These are phyloP conservation scores for Drosophila siamana DNA, from an alignment of 2,888 invertebrate genomes.

Conservation along the genomic window DNA sequence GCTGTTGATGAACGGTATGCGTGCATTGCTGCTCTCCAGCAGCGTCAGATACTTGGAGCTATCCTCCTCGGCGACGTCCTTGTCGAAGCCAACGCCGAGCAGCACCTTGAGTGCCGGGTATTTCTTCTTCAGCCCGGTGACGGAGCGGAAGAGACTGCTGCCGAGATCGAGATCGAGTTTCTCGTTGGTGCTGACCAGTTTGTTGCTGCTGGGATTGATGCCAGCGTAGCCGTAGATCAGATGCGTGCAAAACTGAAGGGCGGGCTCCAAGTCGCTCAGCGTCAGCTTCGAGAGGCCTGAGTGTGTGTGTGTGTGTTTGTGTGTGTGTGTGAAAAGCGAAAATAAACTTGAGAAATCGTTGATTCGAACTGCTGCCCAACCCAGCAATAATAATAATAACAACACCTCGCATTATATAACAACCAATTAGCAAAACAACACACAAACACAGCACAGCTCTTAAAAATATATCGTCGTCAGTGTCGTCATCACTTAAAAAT, in stretches of 20 bases:
- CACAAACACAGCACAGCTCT: background rate
- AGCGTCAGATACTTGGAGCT: conserved; percentile 89
- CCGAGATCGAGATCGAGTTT: conserved; percentile 90
- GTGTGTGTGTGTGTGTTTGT: too few relatives aligned
- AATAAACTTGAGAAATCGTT: conserved; percentile 1
- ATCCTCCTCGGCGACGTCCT: conserved; percentile 88
- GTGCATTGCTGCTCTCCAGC: conserved; percentile 90
- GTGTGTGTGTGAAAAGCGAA: too few relatives aligned
- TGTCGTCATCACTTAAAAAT: conserved; percentile 29
- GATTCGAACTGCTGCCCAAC: background rate
- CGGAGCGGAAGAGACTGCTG: conserved; percentile 90
- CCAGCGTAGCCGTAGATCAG: conserved; percentile 92
- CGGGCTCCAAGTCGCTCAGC: conserved; percentile 90
- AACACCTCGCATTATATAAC: background rate
- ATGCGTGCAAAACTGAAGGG: conserved; percentile 92
- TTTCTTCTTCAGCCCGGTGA: conserved; percentile 89
- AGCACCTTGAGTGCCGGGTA: conserved; percentile 90
- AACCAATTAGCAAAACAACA: background rate
- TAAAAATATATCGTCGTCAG: background rate
- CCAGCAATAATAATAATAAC: background rate
- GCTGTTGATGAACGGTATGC: conserved; percentile 92
- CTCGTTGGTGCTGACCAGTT: conserved; percentile 90
- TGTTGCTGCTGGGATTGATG: conserved; percentile 89
- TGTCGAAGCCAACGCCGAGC: conserved; percentile 92
- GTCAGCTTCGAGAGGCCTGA: conserved; percentile 92